Base-by-base conservation (phyloP, 2,888 invertebrate genomes). In the Gryllus longicercus region DNA sequence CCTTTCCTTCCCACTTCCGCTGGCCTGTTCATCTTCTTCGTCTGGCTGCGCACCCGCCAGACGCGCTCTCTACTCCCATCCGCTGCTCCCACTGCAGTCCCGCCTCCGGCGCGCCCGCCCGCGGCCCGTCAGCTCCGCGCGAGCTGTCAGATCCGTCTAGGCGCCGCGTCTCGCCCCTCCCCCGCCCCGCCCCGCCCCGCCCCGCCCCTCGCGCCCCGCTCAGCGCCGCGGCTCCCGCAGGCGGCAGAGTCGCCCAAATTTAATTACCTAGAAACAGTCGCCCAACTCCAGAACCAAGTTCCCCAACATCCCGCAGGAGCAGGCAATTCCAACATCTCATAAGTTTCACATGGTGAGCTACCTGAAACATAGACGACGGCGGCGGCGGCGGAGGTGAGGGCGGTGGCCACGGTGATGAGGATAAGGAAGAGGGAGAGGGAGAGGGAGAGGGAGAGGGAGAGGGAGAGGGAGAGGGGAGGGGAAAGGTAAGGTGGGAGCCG, bases 211-310 rank as follows among this genome's bases (percentile, higher is more conserved):
- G 0, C 16, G 11, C 51, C 51, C 12, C 12, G 51, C 11, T 0
- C 16, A 63, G 4, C n/a, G 63, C 63, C 16, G 63, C n/a, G 63
- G 8, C 63, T 14, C n/a, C 63, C 63, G n/a, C 63, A 63, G n/a
- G 63, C 14, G 63, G 63, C 14, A 63, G 63, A 79, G 79, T 76
- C 76, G 76, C 79, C 79, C 77, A 77, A 79, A 79, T n/a, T n/a
- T 79, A 79, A 79, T 79, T 79, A 79, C 63, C 77, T 5, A 23
- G 51, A 79, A 63, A 63, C 63, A 63, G 63, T 63, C 63, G 63
- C 63, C 63, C 63, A 63, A 63, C 63, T 63, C 63, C 63, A n/a
- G 63, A 18, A 63, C 63, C 63, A 63, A 63, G 63, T 63, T n/a
- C 63, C 63, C n/a, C 63, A 63, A 63, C 63, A 63, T 63, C 63